Percentiles rank a stretch among this genome's conserved stretches.
Evolutionary conservation across 2,113 vertebrate species (phyloP).

Genomic region (Rhinichthys klamathensis): DNA sequence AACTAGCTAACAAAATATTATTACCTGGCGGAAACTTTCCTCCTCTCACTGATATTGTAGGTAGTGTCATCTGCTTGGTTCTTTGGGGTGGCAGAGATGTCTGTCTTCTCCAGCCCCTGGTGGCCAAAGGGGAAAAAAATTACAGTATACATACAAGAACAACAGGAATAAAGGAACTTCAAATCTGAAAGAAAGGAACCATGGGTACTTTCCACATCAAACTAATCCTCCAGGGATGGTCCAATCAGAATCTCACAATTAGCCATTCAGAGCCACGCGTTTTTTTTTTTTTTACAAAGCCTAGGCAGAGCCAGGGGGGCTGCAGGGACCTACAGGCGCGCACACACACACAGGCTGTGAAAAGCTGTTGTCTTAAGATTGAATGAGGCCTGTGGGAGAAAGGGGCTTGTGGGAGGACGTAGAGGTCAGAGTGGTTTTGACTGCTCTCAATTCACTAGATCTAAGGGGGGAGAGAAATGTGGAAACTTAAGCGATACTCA

Average conservation of each 20-base stretch:
- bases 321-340: neutral
- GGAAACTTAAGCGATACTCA: neutral
- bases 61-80: conserved; percentile 43
- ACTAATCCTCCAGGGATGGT: conserved; percentile 37
- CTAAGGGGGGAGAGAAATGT: too few relatives aligned
- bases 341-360: conserved; percentile 27
- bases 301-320: conserved; percentile 31
- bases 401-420: conserved; percentile 45
- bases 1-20: neutral
- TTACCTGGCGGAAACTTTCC: conserved; percentile 65
- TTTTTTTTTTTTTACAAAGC: neutral
- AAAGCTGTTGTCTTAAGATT: conserved; percentile 39
- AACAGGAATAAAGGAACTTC: conserved; percentile 51
- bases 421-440: conserved; percentile 15
- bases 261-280: conserved; percentile 34
- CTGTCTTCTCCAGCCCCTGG: conserved; percentile 62
- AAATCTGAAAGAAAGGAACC: conserved; percentile 45
- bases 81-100: conserved; percentile 31
- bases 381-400: conserved; percentile 47
- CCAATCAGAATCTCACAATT: conserved; percentile 43
- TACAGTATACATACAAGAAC: too few relatives aligned
- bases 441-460: neutral
- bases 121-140: conserved; percentile 33
- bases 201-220: conserved; percentile 60
- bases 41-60: conserved; percentile 47